Evolutionary conservation across 2,797 vertebrate species (phyloP).

Genomic region (Sebastes elongatus): DNA sequence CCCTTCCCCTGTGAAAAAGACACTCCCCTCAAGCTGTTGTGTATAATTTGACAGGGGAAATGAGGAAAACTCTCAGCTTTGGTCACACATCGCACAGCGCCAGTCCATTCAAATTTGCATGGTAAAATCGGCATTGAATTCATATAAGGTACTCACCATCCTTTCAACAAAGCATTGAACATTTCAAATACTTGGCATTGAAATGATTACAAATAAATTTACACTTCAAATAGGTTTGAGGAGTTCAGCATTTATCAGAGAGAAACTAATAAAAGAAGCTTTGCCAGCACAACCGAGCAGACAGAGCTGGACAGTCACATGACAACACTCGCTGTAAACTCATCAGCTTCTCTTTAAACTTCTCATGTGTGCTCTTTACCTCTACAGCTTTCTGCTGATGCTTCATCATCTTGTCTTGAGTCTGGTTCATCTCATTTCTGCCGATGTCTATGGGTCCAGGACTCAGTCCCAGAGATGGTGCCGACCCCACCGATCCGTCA

Average conservation of each 20-base stretch:
- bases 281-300: neutral
- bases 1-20: constrained; percentile 17
- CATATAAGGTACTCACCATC: neutral
- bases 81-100: constrained; percentile 30
- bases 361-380: constrained; percentile 65
- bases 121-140: constrained; percentile 14
- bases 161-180: neutral
- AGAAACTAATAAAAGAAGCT: neutral
- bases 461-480: constrained; percentile 79
- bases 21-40: constrained; percentile 31
- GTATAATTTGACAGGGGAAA: constrained; percentile 35
- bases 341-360: neutral
- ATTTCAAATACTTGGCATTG: neutral
- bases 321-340: neutral
- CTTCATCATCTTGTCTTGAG: constrained; percentile 87
- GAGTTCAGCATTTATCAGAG: neutral
- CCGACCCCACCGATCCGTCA: constrained; percentile 82
- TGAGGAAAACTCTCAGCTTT: constrained; percentile 49
- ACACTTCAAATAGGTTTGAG: constrained; percentile 10
- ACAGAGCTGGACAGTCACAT: neutral
- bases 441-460: constrained; percentile 84
- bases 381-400: constrained; percentile 87
- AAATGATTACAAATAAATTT: neutral
- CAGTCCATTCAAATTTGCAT: constrained; percentile 24
- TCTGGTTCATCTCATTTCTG: constrained; percentile 84